Base-by-base conservation (phyloP, 2,888 invertebrate genomes). In the Andrena camellia region DNA sequence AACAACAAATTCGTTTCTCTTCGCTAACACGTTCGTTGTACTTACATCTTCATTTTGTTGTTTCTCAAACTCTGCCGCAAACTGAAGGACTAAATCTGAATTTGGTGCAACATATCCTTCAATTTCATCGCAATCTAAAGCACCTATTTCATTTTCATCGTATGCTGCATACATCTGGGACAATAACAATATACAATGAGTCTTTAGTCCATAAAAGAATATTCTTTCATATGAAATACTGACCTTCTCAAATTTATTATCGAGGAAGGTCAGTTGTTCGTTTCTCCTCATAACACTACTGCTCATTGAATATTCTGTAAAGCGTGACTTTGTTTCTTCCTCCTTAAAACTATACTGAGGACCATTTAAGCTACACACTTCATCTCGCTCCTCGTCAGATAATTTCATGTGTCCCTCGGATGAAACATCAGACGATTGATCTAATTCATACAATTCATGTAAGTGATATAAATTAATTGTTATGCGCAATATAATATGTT, bases 281-380 rank as follows among this genome's bases (percentile, higher is more conserved):
- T 98, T 98, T 72, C 99, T 95, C 20, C 96, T 95, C 31, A 99
- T 97, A 1, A 98, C 97, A 87, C 98, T 98, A 35, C 98, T 98
- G 0, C 97, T 97, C 97, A 99, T 97, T 0, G 99, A 99, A 94
- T 99, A 99, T 90, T 97, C 97, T 0, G 99, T 98, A 94, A 99
- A 99, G 8, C 97, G 95, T 0, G 98, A 97, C 92, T 97, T 97
- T 0, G 97, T 97, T 93, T 98, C 98, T 88, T 97, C 97, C 62
- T 96, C 96, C 76, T 90, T 93, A 86, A 95, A 95, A 1, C 94
- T 91, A 76, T 94, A 95, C 73, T 94, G 91, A 0, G 95, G 94
- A 10, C 94, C 94, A 69, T 94, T 93, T 2, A 95, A 92, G 77
- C 94, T 94, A 0, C 90, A 90, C 17, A 95, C 92, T 88, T 95